Evolutionary conservation across 1,140 invertebrate genomes (phyloP).

Genomic region (Tetraneura akinire): DNA sequence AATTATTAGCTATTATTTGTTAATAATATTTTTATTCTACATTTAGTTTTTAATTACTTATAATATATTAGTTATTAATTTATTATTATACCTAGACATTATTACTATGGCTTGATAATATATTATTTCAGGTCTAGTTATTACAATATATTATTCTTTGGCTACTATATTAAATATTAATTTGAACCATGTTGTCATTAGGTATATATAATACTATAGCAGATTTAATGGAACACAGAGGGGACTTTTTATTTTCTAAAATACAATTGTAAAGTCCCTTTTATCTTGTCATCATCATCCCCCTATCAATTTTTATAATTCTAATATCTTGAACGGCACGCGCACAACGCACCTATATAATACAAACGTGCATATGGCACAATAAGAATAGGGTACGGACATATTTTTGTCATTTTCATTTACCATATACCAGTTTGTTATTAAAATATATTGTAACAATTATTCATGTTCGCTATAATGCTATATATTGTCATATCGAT

Average conservation of each 20-base stretch:
- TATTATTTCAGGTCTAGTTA: background rate
- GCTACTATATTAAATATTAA: constrained; percentile 28
- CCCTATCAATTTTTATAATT: constrained; percentile 33
- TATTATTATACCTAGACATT: no score
- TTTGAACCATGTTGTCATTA: constrained; percentile 40
- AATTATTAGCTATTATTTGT: no score
- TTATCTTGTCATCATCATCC: constrained; percentile 47
- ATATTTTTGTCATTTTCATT: background rate
- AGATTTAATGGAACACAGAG: constrained; percentile 17
- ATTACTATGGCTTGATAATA: no score
- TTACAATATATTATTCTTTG: background rate
- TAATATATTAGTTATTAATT: no score
- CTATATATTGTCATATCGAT: no score
- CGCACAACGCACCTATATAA: constrained; percentile 32
- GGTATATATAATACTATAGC: background rate
- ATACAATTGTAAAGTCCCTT: constrained; percentile 44
- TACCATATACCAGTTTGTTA: constrained; percentile 7
- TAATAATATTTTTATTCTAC: no score
- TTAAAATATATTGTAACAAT: constrained; percentile 38
- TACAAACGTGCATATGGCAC: constrained; percentile 23
- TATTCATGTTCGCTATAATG: background rate
- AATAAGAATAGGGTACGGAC: constrained; percentile 16
- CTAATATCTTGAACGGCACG: constrained; percentile 40
- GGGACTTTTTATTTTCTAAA: constrained; percentile 28
- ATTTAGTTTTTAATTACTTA: no score